These are phyloP conservation scores for Enteromius unitaeniatus DNA, from an alignment of 2,797 vertebrate genomes.

Conservation along the genomic window DNA sequence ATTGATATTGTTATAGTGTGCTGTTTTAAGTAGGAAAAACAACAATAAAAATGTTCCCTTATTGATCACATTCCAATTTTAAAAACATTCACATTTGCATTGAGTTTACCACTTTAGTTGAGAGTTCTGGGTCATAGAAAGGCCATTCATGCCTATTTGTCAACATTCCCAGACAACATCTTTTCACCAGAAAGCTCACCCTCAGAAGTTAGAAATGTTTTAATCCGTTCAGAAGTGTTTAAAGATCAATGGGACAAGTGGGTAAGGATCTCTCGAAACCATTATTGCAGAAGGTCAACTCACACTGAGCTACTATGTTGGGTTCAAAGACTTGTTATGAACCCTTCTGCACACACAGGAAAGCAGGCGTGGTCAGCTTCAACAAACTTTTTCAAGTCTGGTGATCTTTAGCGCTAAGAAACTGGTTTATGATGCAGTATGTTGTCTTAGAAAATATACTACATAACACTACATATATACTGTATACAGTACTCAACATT, in stretches of 20 bases:
- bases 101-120: background rate
- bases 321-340: constrained; percentile 16
- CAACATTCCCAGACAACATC: background rate
- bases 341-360: background rate
- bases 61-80: no score
- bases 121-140: background rate
- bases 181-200: background rate
- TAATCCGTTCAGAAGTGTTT: background rate
- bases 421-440: background rate
- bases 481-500: no score
- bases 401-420: background rate
- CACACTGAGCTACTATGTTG: background rate
- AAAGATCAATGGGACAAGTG: background rate
- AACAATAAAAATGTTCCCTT: no score
- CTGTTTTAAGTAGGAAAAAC: no score
- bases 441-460: background rate
- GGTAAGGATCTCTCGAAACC: background rate
- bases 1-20: no score
- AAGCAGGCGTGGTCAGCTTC: background rate
- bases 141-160: background rate
- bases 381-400: background rate
- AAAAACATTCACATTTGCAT: background rate
- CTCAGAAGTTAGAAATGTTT: background rate
- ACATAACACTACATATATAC: no score
- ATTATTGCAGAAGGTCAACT: background rate